Conservation (phyloP, 2,888 invertebrate genomes). For the Sinopyrophorus schimmeli region DNA sequence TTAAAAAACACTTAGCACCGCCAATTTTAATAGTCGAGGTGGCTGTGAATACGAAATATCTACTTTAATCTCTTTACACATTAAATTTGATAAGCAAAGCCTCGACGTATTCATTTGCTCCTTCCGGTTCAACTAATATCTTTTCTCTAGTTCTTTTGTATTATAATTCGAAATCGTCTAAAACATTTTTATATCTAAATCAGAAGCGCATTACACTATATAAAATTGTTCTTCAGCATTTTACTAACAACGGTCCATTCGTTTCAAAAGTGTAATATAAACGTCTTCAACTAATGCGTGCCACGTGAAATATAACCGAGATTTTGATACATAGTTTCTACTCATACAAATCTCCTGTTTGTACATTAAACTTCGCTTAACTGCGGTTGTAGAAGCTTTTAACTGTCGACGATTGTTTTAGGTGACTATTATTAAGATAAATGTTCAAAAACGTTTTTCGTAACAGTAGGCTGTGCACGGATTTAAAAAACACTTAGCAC, state of each 20-base stretch:
- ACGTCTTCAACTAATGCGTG: slow-evolving; percentile 29
- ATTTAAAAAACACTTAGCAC: background rate
- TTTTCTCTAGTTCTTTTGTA: too few species aligned
- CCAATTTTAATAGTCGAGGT: too few species aligned
- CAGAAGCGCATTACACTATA: slow-evolving; percentile 27
- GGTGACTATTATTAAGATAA: slow-evolving; percentile 13
- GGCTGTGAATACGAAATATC: too few species aligned
- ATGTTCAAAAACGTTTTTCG: slow-evolving; percentile 2
- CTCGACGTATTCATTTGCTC: too few species aligned
- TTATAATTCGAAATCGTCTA: too few species aligned
- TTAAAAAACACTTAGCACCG: background rate
- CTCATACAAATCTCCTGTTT: slow-evolving; percentile 28
- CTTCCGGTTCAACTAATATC: too few species aligned
- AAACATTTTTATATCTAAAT: too few species aligned
- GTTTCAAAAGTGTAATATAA: slow-evolving; percentile 29
- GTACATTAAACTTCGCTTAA: slow-evolving; percentile 20
- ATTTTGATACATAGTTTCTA: slow-evolving; percentile 24
- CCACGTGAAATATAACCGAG: slow-evolving; percentile 28
- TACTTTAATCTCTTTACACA: too few species aligned
- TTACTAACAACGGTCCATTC: slow-evolving; percentile 26
- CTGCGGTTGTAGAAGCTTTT: slow-evolving; percentile 10
- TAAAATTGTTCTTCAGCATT: slow-evolving; percentile 28
- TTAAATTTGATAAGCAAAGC: too few species aligned
- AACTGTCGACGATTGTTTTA: slow-evolving; percentile 17
- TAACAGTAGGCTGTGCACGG: background rate